Conservation (phyloP, 2,797 vertebrate genomes). For the Centropyge bicolor region DNA sequence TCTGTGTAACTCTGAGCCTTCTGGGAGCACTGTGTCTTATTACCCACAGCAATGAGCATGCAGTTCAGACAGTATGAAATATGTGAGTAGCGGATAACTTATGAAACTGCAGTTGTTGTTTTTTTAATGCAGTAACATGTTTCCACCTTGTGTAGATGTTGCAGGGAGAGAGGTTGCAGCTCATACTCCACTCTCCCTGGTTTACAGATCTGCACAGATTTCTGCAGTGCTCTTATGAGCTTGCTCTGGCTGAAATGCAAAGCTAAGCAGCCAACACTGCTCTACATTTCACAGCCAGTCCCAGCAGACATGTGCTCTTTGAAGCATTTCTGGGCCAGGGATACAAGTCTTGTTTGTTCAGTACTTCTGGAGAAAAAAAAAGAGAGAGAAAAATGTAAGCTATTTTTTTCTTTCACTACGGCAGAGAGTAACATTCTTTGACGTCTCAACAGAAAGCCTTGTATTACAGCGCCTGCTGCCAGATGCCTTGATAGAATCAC, state of each 20-base stretch:
- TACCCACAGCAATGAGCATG: conserved; percentile 38
- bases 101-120: conserved; percentile 46
- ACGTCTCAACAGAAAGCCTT: conserved; percentile 85
- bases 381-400: conserved; percentile 73
- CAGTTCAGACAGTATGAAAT: conserved; percentile 41
- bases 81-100: conserved; percentile 39
- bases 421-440: conserved; percentile 86
- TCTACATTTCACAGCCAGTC: conserved; percentile 88
- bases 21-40: conserved; percentile 59
- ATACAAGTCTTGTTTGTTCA: conserved; percentile 88
- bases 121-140: conserved; percentile 43
- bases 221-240: conserved; percentile 77
- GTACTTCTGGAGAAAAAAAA: conserved; percentile 73
- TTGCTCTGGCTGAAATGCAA: conserved; percentile 86
- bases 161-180: conserved; percentile 41
- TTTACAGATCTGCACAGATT: conserved; percentile 73
- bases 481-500: conserved; percentile 85
- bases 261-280: conserved; percentile 87
- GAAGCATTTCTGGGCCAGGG: conserved; percentile 88
- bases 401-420: conserved; percentile 80
- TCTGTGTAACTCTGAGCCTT: conserved; percentile 35
- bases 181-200: conserved; percentile 29
- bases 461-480: conserved; percentile 82
- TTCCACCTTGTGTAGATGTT: conserved; percentile 53
- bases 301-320: conserved; percentile 88